phyloP scores from a whole-genome alignment of 1,140 invertebrate genomes.

The Polyergus mexicanus region DNA sequence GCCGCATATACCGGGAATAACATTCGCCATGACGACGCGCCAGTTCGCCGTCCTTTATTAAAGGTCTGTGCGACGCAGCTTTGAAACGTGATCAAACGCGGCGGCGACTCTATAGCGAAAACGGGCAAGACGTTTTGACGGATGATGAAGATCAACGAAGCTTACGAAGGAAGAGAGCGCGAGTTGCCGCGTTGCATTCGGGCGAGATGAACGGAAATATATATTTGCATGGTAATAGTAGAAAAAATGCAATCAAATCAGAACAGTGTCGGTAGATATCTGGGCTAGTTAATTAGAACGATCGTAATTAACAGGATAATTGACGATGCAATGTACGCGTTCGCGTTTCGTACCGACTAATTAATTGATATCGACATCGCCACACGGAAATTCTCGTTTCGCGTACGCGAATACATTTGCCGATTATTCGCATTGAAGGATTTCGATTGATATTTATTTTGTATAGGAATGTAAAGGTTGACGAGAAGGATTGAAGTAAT shows the following conservation, averaged over 20 bases:
- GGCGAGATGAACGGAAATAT: background rate
- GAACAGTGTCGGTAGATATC: background rate
- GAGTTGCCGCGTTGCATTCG: background rate
- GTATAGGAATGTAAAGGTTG: background rate
- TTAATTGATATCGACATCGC: slow-evolving; percentile 32
- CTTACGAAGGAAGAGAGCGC: slow-evolving; percentile 37
- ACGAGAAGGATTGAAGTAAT: too few relatives aligned
- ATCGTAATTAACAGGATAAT: slow-evolving; percentile 69
- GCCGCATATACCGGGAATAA: slow-evolving; percentile 71
- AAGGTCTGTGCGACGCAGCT: slow-evolving; percentile 69
- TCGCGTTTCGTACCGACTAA: slow-evolving; percentile 33
- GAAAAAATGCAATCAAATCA: background rate
- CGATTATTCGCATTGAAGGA: slow-evolving; percentile 20
- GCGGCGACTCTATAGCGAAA: slow-evolving; percentile 73
- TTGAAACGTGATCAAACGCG: slow-evolving; percentile 80
- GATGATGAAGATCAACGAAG: slow-evolving; percentile 72
- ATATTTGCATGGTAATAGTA: background rate
- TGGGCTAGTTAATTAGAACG: slow-evolving; percentile 58
- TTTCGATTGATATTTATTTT: slow-evolving; percentile 31
- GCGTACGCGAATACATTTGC: background rate
- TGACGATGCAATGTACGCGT: slow-evolving; percentile 47
- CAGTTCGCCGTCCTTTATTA: slow-evolving; percentile 77
- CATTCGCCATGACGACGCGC: slow-evolving; percentile 64
- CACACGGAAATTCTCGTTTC: slow-evolving; percentile 20
- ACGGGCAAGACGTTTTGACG: slow-evolving; percentile 70